These are phyloP conservation scores for Pseudopipra pipra DNA, from an alignment of 2,113 vertebrate genomes.

Conservation along the genomic window DNA sequence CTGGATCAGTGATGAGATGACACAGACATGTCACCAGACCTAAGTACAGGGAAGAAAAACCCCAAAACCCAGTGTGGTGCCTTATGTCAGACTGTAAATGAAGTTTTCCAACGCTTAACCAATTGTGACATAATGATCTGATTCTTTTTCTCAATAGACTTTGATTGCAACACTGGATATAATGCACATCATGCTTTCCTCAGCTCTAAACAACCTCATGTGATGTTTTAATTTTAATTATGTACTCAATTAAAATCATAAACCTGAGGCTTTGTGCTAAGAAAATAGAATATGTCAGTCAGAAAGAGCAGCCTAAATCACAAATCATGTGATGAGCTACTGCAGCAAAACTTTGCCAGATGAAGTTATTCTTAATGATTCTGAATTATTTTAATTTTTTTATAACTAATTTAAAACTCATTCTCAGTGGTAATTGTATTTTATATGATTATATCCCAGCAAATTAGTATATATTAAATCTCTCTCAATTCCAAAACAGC, in stretches of 20 bases:
- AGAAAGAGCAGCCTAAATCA: constrained; percentile 35
- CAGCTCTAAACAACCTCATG: background rate
- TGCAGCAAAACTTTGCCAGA: constrained; percentile 32
- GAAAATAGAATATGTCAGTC: constrained; percentile 33
- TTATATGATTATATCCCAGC: background rate
- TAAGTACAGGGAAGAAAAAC: background rate
- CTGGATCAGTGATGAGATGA: too few relatives aligned
- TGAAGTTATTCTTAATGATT: constrained; percentile 55
- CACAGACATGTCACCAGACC: background rate
- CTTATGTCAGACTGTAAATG: background rate
- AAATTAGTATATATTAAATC: constrained; percentile 14
- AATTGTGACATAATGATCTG: background rate
- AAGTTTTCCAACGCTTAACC: background rate
- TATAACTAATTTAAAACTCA: constrained; percentile 54
- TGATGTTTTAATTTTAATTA: constrained; percentile 63
- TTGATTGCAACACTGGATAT: background rate
- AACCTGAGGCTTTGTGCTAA: constrained; percentile 39
- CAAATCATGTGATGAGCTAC: constrained; percentile 28
- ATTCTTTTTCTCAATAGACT: background rate
- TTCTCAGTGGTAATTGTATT: constrained; percentile 29
- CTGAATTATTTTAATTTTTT: constrained; percentile 58
- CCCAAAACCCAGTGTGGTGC: background rate
- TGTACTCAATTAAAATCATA: constrained; percentile 32
- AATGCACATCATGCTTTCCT: background rate
- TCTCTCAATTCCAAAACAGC: background rate